Evolutionary conservation across 2,797 vertebrate genomes (phyloP), one percentile per base, ranked within the genome.

Genomic region (Eulemur mongoz): DNA sequence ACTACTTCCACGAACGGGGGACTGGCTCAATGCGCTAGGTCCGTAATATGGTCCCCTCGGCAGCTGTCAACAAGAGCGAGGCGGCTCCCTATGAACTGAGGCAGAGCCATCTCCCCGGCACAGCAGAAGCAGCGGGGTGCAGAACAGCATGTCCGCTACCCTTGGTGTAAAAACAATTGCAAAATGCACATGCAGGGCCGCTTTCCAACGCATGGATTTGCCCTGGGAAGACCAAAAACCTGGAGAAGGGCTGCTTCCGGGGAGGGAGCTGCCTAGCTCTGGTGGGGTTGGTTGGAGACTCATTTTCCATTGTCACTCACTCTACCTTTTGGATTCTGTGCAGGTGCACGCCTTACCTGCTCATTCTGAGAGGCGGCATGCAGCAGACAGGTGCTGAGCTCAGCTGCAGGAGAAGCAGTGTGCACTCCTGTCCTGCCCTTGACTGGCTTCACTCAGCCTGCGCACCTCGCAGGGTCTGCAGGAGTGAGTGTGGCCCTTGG

Each of bases 1-100:
- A 82, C 38, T 5, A 15, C 0, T 8, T 2, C 40, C 45, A 9
- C 12, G 1, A 8, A 27, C 0, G 13, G 61, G n/a, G 17, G 30
- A 43, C 38, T 7, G 27, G 38, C 27, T 32, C 57, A 22, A 22
- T 27, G 30, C 2, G 5, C 54, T 35, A 38, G n/a, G 40, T 18
- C 78, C 17, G 2, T 23, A 17, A 14, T 23, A 23, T 0, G 32
- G 52, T 65, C 45, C 17, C 20, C 52, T 45, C 15, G 0, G 50
- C 79, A 61, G 27, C 38, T 10, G 12, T 32, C 20, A 9, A 17
- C 10, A 30, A 81, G 54, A 80, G 59, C 25, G 4, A 40, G 78
- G 35, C 2, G 2, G 35, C 27, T 9, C 38, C 27, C 18, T 2
- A 11, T 7, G 79, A 27, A 81, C 25, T 9, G 25, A 59, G 45